Evolutionary conservation across 2,888 invertebrate species (phyloP).

Genomic region (Chydorus sphaericus): DNA sequence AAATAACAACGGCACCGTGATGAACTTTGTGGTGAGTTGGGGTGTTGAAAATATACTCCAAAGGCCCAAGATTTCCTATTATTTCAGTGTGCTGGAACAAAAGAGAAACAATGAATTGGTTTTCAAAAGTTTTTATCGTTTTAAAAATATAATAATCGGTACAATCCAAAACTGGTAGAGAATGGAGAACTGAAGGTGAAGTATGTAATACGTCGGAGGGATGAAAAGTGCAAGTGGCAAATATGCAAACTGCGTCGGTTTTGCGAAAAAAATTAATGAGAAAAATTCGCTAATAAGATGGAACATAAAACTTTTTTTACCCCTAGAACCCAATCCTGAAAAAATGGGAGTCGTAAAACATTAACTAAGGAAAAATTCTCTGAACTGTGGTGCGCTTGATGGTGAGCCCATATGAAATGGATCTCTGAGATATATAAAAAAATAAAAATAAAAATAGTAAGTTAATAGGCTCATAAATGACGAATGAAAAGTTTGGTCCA

Average conservation of each 20-base stretch:
- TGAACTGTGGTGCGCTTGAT: slow-evolving; percentile 9
- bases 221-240: slow-evolving; percentile 28
- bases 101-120: slow-evolving; percentile 80
- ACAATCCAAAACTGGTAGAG: slow-evolving; percentile 2
- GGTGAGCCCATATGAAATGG: slow-evolving; percentile 5
- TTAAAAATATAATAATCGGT: not conserved
- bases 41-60: slow-evolving; percentile 74
- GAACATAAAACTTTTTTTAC: not conserved
- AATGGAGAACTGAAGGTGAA: not conserved
- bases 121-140: no score
- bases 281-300: not conserved
- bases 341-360: not conserved
- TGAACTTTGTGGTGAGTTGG: slow-evolving; percentile 80
- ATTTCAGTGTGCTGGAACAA: slow-evolving; percentile 85
- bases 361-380: not conserved
- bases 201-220: slow-evolving; percentile 61
- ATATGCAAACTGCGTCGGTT: not conserved
- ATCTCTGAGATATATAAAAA: not conserved
- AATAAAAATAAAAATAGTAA: not conserved
- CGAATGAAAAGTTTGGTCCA: no score
- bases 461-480: no score
- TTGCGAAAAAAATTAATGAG: not conserved
- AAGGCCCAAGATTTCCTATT: slow-evolving; percentile 59
- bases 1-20: slow-evolving; percentile 41
- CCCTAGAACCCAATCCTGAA: not conserved